These are phyloP conservation scores for Pterophyllum scalare DNA, from an alignment of 2,113 vertebrate species.

Conservation along the genomic window DNA sequence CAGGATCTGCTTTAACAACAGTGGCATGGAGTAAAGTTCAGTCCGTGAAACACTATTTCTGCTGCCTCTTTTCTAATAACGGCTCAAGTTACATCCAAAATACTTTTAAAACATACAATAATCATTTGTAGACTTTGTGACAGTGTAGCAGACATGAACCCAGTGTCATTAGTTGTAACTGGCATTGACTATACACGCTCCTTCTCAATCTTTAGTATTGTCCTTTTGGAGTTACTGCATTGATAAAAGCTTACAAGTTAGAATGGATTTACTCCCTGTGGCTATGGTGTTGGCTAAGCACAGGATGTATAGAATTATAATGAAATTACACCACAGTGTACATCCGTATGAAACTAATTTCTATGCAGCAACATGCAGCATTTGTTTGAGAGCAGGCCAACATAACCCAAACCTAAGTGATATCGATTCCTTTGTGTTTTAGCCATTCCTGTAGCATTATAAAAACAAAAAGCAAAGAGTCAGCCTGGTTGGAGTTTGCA, in stretches of 20 bases:
- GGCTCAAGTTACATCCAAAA: too few relatives aligned
- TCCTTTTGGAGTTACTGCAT: background rate
- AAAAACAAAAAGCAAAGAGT: conserved; percentile 73
- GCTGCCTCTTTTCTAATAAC: too few relatives aligned
- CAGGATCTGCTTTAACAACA: too few relatives aligned
- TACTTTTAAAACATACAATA: background rate
- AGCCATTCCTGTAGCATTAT: conserved; percentile 73
- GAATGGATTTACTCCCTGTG: conserved; percentile 45
- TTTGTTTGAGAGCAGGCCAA: conserved; percentile 64
- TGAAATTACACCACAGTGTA: conserved; percentile 67
- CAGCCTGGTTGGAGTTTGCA: conserved; percentile 61
- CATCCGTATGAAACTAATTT: conserved; percentile 67
- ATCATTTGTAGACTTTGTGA: background rate
- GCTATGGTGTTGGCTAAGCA: conserved; percentile 47
- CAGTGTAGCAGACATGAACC: background rate
- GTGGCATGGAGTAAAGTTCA: too few relatives aligned
- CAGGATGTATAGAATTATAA: conserved; percentile 67
- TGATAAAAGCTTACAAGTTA: conserved; percentile 40
- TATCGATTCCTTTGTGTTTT: conserved; percentile 78
- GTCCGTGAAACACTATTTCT: too few relatives aligned
- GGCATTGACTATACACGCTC: background rate
- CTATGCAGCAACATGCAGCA: conserved; percentile 67
- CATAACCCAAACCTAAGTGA: conserved; percentile 75
- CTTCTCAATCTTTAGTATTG: background rate
- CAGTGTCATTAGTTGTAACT: background rate